phyloP scores from a whole-genome alignment of 2,888 invertebrate species.

The Chromoteleia sp. region DNA sequence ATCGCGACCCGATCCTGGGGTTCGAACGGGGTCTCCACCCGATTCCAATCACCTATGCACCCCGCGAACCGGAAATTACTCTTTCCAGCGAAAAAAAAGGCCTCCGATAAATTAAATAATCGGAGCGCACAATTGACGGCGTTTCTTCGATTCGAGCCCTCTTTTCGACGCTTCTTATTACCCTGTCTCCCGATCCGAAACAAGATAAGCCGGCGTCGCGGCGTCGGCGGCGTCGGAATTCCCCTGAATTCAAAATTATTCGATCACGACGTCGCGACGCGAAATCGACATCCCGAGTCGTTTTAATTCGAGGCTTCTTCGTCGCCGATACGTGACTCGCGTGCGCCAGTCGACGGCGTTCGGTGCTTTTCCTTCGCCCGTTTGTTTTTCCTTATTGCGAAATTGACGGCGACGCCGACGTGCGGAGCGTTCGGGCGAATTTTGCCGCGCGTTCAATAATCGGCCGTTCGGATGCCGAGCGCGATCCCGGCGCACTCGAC shows the following conservation, averaged over 20 bases:
- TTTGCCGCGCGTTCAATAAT: constrained; percentile 50
- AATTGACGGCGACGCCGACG: constrained; percentile 39
- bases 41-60: too few relatives aligned
- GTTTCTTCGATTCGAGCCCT: background rate
- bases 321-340: constrained; percentile 64
- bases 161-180: constrained; percentile 31
- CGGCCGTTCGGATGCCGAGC: constrained; percentile 51
- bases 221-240: constrained; percentile 23
- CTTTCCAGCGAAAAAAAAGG: too few relatives aligned
- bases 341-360: constrained; percentile 43
- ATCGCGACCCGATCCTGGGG: too few relatives aligned
- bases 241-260: constrained; percentile 56
- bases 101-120: constrained; percentile 19
- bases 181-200: constrained; percentile 23
- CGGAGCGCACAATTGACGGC: constrained; percentile 18
- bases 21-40: too few relatives aligned
- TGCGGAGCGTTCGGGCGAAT: constrained; percentile 35
- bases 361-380: background rate
- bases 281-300: constrained; percentile 51
- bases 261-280: constrained; percentile 48
- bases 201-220: constrained; percentile 39
- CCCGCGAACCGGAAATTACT: too few relatives aligned
- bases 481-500: too few relatives aligned
- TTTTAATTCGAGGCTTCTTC: constrained; percentile 68
- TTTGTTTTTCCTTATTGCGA: constrained; percentile 49